Conservation (phyloP, 2,113 vertebrate genomes). For the Mesoclemmys tuberculata region DNA sequence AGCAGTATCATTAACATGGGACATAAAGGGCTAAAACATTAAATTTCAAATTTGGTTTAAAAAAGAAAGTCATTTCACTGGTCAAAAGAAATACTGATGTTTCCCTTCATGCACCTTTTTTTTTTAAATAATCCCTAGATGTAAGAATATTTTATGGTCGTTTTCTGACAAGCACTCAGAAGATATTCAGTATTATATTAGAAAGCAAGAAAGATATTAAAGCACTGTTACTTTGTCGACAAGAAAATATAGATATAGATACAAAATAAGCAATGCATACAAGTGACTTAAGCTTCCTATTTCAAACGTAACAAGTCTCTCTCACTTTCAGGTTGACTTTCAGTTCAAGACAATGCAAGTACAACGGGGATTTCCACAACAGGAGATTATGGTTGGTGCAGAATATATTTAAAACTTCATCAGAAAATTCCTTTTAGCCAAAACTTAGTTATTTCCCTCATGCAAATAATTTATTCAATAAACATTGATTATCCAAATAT, state of each 20-base stretch:
- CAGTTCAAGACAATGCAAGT: neutral
- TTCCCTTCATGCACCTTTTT: neutral
- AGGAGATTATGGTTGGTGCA: neutral
- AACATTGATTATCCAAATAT: neutral
- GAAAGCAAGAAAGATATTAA: neutral
- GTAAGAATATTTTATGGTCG: neutral
- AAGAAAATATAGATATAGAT: neutral
- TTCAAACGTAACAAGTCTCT: slow-evolving; percentile 2
- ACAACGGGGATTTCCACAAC: slow-evolving; percentile 58
- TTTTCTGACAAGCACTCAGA: neutral
- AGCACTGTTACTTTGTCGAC: neutral
- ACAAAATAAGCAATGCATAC: neutral
- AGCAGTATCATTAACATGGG: neutral
- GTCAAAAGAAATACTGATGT: neutral
- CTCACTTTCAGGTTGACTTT: slow-evolving; percentile 59
- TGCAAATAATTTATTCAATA: neutral
- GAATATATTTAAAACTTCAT: neutral
- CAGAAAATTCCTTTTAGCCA: neutral
- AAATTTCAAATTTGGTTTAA: neutral
- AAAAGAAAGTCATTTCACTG: too few relatives aligned
- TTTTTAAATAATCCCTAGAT: neutral
- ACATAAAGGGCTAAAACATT: neutral
- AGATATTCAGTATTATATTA: neutral
- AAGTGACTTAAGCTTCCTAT: slow-evolving; percentile 52
- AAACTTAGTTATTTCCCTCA: neutral